Conservation (phyloP, 2,797 vertebrate genomes). For the Champsocephalus gunnari region DNA sequence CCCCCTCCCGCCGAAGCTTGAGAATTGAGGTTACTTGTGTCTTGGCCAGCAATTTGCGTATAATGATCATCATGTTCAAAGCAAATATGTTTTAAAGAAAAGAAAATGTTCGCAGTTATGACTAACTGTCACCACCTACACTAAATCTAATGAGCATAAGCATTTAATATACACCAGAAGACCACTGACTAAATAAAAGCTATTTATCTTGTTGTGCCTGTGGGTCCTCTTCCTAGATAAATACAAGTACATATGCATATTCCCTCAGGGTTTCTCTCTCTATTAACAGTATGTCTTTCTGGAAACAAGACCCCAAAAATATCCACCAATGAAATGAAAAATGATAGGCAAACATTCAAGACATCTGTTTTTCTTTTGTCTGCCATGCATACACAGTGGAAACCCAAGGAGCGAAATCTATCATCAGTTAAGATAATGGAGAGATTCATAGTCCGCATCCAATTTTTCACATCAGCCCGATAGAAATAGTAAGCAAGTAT, state of each 20-base stretch:
- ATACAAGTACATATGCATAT: slow-evolving; percentile 27
- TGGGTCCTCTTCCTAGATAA: slow-evolving; percentile 44
- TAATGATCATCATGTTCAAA: slow-evolving; percentile 64
- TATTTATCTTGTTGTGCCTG: slow-evolving; percentile 52
- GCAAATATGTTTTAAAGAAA: slow-evolving; percentile 37
- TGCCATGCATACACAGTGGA: slow-evolving; percentile 62
- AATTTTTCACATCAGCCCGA: slow-evolving; percentile 80
- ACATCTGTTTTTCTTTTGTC: slow-evolving; percentile 84
- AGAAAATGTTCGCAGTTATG: slow-evolving; percentile 52
- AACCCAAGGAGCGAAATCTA: slow-evolving; percentile 75
- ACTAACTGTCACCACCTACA: slow-evolving; percentile 71
- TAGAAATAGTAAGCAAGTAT: slow-evolving; percentile 83
- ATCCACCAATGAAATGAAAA: slow-evolving; percentile 66
- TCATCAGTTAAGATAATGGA: slow-evolving; percentile 80
- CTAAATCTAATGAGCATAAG: slow-evolving; percentile 63
- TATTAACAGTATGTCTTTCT: slow-evolving; percentile 69
- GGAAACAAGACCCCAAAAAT: slow-evolving; percentile 52
- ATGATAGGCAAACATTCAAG: slow-evolving; percentile 74
- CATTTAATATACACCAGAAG: slow-evolving; percentile 48
- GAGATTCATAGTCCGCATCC: slow-evolving; percentile 73
- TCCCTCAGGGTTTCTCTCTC: slow-evolving; percentile 48
- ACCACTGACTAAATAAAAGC: slow-evolving; percentile 56
- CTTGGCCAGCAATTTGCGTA: slow-evolving; percentile 57
- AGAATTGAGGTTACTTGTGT: slow-evolving; percentile 69
- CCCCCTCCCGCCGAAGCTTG: slow-evolving; percentile 11